These are phyloP conservation scores for Brachypodius melanocephalos DNA, from an alignment of 2,113 vertebrate species.

Conservation along the genomic window DNA sequence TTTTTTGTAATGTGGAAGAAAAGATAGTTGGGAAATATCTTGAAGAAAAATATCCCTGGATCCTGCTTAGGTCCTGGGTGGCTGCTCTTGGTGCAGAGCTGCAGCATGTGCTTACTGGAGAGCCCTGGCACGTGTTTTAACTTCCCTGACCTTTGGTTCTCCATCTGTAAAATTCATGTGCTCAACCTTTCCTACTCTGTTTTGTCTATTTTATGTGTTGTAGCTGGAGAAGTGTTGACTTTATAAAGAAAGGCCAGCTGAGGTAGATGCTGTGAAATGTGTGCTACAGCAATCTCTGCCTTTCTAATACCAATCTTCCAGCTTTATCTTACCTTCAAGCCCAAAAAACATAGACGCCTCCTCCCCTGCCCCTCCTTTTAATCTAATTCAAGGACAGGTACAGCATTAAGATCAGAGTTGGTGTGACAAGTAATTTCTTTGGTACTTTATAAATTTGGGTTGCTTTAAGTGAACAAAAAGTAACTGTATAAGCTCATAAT, in stretches of 20 bases:
- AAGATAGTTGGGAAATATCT: background rate
- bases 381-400: background rate
- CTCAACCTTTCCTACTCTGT: background rate
- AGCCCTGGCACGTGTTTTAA: background rate
- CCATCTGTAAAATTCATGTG: background rate
- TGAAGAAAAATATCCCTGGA: background rate
- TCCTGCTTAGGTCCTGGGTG: no score
- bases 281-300: background rate
- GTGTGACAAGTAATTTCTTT: background rate
- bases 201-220: background rate
- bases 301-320: background rate
- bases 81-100: background rate
- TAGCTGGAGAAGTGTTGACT: background rate
- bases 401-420: background rate
- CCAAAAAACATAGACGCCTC: background rate
- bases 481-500: rapidly evolving
- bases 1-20: background rate
- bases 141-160: background rate
- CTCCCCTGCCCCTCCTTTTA: background rate
- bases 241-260: background rate
- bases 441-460: background rate
- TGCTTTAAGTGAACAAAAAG: background rate
- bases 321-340: background rate
- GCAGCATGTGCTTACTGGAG: background rate
- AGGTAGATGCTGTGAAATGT: background rate